Percentiles rank a stretch among this genome's conserved stretches.
phyloP scores from a whole-genome alignment of 1,140 invertebrate species.

The Heliconius hermathena region DNA sequence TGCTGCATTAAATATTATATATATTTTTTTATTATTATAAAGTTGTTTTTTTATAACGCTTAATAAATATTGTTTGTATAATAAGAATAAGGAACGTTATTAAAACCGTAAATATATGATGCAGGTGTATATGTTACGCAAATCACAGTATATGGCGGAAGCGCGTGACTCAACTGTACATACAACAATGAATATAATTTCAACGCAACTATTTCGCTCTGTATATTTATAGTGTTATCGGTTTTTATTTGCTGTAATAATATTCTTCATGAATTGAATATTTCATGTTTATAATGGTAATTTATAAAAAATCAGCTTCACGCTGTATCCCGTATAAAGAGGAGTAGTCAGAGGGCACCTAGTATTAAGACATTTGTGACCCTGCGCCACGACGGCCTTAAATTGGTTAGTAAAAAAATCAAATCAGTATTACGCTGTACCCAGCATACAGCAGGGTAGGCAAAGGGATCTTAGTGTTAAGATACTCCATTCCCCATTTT shows the following conservation, averaged over 20 bases:
- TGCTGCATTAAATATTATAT: not conserved
- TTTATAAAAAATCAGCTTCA: no score
- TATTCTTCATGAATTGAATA: not conserved
- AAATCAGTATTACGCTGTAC: no score
- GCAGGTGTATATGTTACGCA: slow-evolving; percentile 33
- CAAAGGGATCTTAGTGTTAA: no score
- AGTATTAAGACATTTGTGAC: no score
- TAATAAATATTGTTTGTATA: not conserved
- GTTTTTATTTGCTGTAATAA: slow-evolving; percentile 3
- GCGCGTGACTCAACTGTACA: slow-evolving; percentile 32
- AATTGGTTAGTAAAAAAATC: no score
- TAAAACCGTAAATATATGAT: slow-evolving; percentile 10
- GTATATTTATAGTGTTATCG: slow-evolving; percentile 12
- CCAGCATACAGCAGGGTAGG: no score
- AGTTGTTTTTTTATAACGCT: not conserved
- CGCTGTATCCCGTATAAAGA: no score
- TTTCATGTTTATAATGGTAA: no score
- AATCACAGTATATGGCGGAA: slow-evolving; percentile 31
- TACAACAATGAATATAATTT: slow-evolving; percentile 36
- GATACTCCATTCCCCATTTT: no score
- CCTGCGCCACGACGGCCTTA: no score
- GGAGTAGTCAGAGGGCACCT: no score
- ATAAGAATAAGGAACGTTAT: not conserved
- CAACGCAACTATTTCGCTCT: slow-evolving; percentile 23
- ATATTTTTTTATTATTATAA: not conserved